These are phyloP conservation scores for Chondrosia reniformis DNA, from an alignment of 37 sponge, comb jelly and placozoan species.

Conservation along the genomic window DNA sequence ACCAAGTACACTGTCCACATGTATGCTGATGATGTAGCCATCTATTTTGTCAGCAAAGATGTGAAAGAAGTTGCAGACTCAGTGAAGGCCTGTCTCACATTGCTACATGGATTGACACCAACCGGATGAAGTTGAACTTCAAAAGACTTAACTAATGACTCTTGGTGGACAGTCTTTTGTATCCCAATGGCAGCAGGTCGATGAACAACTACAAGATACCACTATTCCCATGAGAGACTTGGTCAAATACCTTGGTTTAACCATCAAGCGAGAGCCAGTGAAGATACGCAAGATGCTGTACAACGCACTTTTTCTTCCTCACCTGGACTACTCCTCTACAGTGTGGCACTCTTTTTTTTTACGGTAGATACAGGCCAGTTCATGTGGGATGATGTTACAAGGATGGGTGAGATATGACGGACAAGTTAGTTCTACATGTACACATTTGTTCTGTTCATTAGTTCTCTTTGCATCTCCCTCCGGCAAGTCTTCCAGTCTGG, in stretches of 20 bases:
- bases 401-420: too few relatives aligned
- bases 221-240: not conserved
- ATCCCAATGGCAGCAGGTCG: not conserved
- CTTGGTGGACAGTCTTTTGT: not conserved
- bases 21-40: conserved; percentile 9
- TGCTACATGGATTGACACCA: conserved; percentile 2
- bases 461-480: too few relatives aligned
- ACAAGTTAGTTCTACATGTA: too few relatives aligned
- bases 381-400: too few relatives aligned
- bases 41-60: not conserved
- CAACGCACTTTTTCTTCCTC: too few relatives aligned
- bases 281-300: too few relatives aligned
- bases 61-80: conserved; percentile 1
- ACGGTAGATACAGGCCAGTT: too few relatives aligned
- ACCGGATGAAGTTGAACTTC: not conserved
- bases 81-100: conserved; percentile 1
- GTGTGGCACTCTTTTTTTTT: too few relatives aligned
- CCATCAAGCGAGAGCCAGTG: not conserved
- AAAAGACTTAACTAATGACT: too few relatives aligned
- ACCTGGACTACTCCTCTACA: too few relatives aligned
- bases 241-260: not conserved
- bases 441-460: too few relatives aligned
- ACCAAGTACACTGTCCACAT: not conserved
- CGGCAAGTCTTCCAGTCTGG: too few relatives aligned
- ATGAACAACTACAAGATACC: not conserved